These are phyloP conservation scores for Dicycla oo DNA, from an alignment of 2,888 invertebrate genomes.

Conservation along the genomic window DNA sequence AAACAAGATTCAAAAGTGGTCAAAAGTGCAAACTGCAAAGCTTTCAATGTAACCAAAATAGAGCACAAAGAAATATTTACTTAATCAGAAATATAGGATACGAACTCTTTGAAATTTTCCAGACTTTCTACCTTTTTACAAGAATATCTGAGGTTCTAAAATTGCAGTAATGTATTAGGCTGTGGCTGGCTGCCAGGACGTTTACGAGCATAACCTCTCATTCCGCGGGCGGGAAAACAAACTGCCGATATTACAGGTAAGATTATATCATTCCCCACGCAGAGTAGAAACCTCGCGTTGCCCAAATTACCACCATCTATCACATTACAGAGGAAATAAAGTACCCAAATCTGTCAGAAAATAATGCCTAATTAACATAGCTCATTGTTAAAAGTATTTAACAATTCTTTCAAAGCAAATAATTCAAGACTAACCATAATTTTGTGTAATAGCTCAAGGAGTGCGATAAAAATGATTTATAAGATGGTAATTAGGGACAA, in stretches of 20 bases:
- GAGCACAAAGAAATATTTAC: constrained; percentile 15
- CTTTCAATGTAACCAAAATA: constrained; percentile 19
- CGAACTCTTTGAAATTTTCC: constrained; percentile 7
- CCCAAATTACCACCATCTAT: constrained; percentile 52
- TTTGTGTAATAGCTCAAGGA: constrained; percentile 71
- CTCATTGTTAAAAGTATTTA: constrained; percentile 47
- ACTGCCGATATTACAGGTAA: constrained; percentile 53
- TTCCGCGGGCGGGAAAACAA: constrained; percentile 45
- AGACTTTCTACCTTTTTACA: constrained; percentile 25
- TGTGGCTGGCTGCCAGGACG: constrained; percentile 59
- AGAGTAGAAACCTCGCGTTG: constrained; percentile 42
- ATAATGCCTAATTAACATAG: constrained; percentile 56
- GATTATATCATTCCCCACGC: constrained; percentile 53
- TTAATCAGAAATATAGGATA: constrained; percentile 8
- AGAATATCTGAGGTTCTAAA: constrained; percentile 34
- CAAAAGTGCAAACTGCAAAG: constrained; percentile 7
- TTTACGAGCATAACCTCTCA: constrained; percentile 38
- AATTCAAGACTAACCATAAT: constrained; percentile 58
- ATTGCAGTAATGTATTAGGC: constrained; percentile 51
- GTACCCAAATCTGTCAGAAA: constrained; percentile 50
- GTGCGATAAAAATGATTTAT: constrained; percentile 81
- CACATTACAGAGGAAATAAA: constrained; percentile 44
- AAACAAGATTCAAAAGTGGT: constrained; percentile 37
- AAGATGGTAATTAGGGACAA: constrained; percentile 73
- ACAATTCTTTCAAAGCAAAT: constrained; percentile 35